Conservation (phyloP, 2,888 invertebrate species). For the Melinaea marsaeus region DNA sequence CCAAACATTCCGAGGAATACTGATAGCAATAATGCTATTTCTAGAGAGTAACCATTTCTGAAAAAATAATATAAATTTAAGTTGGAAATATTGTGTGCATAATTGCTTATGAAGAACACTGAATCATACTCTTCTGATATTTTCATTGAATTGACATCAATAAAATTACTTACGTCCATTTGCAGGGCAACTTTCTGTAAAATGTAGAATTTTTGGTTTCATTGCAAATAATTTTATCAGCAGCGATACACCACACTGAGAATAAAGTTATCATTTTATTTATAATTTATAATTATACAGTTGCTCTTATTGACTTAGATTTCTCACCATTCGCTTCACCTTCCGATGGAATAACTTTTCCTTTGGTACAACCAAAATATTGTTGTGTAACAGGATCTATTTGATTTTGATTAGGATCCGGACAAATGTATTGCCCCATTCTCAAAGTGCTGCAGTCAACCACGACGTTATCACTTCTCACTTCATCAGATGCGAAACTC, state of each 20-base stretch:
- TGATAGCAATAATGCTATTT: slow-evolving; percentile 93
- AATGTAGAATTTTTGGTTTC: slow-evolving; percentile 89
- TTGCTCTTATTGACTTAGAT: slow-evolving; percentile 5
- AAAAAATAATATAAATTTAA: slow-evolving; percentile 30
- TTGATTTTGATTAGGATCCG: slow-evolving; percentile 84
- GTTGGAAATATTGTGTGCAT: neutral
- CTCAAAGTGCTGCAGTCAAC: slow-evolving; percentile 85
- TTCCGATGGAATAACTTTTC: slow-evolving; percentile 75
- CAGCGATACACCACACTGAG: slow-evolving; percentile 89
- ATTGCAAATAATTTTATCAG: slow-evolving; percentile 88
- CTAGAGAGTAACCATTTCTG: slow-evolving; percentile 96
- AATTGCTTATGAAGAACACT: neutral
- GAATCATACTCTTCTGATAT: neutral
- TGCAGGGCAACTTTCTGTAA: slow-evolving; percentile 89
- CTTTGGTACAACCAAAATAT: slow-evolving; percentile 84
- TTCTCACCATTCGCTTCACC: slow-evolving; percentile 87
- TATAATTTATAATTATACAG: neutral
- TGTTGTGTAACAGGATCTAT: slow-evolving; percentile 95
- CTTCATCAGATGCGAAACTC: slow-evolving; percentile 54
- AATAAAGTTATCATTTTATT: slow-evolving; percentile 24
- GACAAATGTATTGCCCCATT: slow-evolving; percentile 90
- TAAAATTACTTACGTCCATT: slow-evolving; percentile 91
- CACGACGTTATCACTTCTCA: slow-evolving; percentile 47
- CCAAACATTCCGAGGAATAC: slow-evolving; percentile 99
- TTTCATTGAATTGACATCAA: neutral